Evolutionary conservation across 2,888 invertebrate genomes (phyloP).

Genomic region (Conchocele bisecta): DNA sequence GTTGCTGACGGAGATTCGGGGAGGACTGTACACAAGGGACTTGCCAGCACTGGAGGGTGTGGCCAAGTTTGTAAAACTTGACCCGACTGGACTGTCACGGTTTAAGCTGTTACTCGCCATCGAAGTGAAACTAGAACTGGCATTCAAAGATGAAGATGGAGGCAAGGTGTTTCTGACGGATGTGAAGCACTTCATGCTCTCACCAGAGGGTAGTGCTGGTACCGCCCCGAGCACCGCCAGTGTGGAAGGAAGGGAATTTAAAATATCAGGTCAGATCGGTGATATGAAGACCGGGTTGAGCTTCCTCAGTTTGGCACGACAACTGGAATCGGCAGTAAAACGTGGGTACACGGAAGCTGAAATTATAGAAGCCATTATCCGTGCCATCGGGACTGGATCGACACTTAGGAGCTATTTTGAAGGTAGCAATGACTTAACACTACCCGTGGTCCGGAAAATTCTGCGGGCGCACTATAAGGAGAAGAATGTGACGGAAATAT

Average conservation of each 20-base stretch:
- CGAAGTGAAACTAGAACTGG: neutral
- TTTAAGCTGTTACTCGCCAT: neutral
- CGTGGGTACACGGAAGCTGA: conserved; percentile 5
- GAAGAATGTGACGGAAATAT: conserved; percentile 31
- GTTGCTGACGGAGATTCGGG: neutral
- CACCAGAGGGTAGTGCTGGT: neutral
- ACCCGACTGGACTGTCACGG: neutral
- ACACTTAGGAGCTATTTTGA: conserved; percentile 14
- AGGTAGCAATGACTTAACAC: conserved; percentile 17
- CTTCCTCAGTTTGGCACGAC: conserved; percentile 24
- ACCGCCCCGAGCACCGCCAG: neutral
- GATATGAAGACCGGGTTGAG: conserved; percentile 6
- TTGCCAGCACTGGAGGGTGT: neutral
- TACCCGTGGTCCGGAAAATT: conserved; percentile 4
- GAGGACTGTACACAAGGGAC: neutral
- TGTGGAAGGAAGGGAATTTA: conserved; percentile 13
- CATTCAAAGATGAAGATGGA: neutral
- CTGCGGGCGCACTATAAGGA: conserved; percentile 24
- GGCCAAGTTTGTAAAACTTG: neutral
- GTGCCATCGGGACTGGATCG: neutral
- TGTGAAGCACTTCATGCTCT: neutral
- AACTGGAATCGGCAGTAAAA: conserved; percentile 4
- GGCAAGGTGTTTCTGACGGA: neutral
- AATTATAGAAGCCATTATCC: neutral
- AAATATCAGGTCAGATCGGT: conserved; percentile 22